Evolutionary conservation across 2,113 vertebrate genomes (phyloP), one percentile per base, ranked within the genome.

Genomic region (Trematomus loennbergii): DNA sequence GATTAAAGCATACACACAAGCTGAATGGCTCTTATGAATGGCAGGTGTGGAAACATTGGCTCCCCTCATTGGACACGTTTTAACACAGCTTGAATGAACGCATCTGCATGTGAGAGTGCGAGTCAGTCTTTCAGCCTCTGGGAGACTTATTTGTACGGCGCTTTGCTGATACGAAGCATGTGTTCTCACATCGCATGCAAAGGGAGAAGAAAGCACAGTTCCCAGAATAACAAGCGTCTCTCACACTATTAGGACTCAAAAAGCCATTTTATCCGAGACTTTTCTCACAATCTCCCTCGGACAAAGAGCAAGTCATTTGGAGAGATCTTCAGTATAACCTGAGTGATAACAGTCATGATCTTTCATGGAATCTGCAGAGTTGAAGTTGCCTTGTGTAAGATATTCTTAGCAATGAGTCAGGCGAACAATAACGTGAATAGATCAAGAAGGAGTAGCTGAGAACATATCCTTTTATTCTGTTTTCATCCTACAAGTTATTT

Each of bases 111-210:
- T 12, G 67, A 84, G 58, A 5, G 15, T 82, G 67, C 20, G 40
- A 69, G 74, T 70, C 69, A 48, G 33, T 48, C 69, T 52, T 60
- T 75, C 75, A 70, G 83, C 63, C 83, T 87, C 74, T n/a, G 43
- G 83, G 75, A 77, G 66, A 71, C 48, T 64, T 66, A 29, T 63
- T 83, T 88, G 86, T 86, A 75, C 53, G 77, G 81, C 36, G 4
- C 62, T 59, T 18, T 16, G 15, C 69, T 76, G 81, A 90, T 88
- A 80, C 20, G 16, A 88, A 89, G 81, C 83, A 92, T 85, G 83
- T 91, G 87, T 88, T 88, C 54, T 78, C 58, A 52, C 50, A 61
- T 69, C 3, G 50, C 82, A 75, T 62, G 53, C 69, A 25, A 78
- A 48, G 29, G 20, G 58, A 70, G 49, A 84, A 72, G 17, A 82